Base-by-base conservation (phyloP, 2,113 vertebrate species). In the Hemicordylus capensis region DNA sequence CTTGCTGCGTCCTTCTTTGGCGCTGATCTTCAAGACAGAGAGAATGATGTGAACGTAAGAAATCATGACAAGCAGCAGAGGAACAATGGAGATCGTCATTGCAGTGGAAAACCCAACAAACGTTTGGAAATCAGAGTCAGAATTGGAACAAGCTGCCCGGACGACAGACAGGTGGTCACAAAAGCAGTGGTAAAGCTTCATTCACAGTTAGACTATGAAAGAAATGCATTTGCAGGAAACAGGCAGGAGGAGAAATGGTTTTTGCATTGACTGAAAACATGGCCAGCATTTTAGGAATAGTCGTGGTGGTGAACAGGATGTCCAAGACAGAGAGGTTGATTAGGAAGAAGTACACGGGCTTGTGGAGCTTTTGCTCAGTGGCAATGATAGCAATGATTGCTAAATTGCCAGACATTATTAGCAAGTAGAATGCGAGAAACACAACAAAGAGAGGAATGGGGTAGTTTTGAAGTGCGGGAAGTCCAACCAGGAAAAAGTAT, bases 321-420 rank as follows among this genome's bases (percentile, higher is more conserved):
- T 90, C 91, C 39, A 93, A 11, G 14, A 70, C 42, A 0, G 90
- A 92, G 42, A 93, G 89, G 19, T 92, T 93, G 5, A 85, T 46
- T 34, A 92, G 88, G 82, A 94, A 92, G 14, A 93, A 92, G 77
- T 91, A 93, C 92, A 89, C 90, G 70, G 91, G 93, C 20, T 88
- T 92, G 67, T 92, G 93, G 19, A 95, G 87, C 0, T 70, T 85
- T 9, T 0, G 58, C n/a, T 94, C 66, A 0, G 42, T 19, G 83
- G 90, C 87, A 31, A 91, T 81, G 11, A 87, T 59, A 1, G 88
- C 24, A 69, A 93, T 80, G 86, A 93, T 92, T 17, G 92, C 1
- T 3, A 66, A 4, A 1, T 94, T 92, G 5, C 90, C 85, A 1
- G 14, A 1, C 19, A 93, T 56, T 28, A 93, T 82, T 37, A 93